Conservation (phyloP, 2,797 vertebrate species). For the Enteromius afrohamiltoni region DNA sequence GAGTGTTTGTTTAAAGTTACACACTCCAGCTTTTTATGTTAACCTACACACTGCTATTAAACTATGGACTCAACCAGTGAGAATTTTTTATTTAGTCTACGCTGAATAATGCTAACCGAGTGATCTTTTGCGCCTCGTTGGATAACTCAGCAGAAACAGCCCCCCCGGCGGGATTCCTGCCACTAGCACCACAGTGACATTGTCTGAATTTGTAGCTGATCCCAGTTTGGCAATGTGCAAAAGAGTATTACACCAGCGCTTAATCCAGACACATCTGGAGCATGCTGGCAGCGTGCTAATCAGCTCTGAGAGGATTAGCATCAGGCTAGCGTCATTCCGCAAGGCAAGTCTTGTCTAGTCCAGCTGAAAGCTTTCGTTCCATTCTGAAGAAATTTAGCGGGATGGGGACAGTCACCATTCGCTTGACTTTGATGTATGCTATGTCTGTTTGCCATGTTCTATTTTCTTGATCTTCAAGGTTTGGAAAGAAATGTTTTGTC, state of each 20-base stretch:
- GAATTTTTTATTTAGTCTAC: not conserved
- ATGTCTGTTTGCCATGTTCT: constrained; percentile 26
- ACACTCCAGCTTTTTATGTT: not conserved
- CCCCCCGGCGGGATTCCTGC: not conserved
- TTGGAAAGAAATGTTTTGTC: constrained; percentile 8
- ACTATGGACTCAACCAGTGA: not conserved
- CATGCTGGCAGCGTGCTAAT: constrained; percentile 39
- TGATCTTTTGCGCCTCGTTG: constrained; percentile 8
- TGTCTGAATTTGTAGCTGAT: constrained; percentile 43
- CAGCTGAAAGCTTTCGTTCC: constrained; percentile 6
- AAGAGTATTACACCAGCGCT: constrained; percentile 19
- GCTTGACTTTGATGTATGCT: constrained; percentile 30
- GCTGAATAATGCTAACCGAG: not conserved
- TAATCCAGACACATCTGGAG: constrained; percentile 51
- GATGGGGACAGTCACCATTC: constrained; percentile 3
- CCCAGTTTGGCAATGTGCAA: constrained; percentile 37
- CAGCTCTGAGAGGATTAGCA: constrained; percentile 53
- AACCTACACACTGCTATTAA: not conserved
- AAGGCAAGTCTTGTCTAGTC: constrained; percentile 36
- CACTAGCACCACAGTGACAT: constrained; percentile 24
- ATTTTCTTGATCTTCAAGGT: constrained; percentile 14
- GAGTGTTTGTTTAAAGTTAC: constrained; percentile 11
- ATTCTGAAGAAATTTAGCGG: constrained; percentile 1
- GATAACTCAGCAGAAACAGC: constrained; percentile 18
- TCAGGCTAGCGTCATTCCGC: constrained; percentile 38